Evolutionary conservation across 92 coral and sea anemone species (phyloP).

Genomic region (Meandrina meandrites): DNA sequence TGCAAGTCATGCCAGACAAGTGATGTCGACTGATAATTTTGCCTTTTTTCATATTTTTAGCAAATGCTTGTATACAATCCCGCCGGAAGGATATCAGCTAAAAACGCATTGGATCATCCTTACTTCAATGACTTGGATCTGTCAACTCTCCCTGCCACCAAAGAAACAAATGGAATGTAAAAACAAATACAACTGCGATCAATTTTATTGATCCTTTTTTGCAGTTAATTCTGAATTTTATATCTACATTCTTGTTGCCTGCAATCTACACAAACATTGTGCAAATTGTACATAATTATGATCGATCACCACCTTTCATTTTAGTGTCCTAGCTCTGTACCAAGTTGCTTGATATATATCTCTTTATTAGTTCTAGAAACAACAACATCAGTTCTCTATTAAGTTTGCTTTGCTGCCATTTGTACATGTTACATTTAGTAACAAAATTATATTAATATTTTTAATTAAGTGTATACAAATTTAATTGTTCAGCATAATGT

Average conservation of each 20-base stretch:
- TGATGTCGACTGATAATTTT: background rate
- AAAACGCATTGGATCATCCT: slow-evolving; percentile 80
- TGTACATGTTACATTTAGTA: background rate
- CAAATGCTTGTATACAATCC: slow-evolving; percentile 83
- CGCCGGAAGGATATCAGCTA: slow-evolving; percentile 86
- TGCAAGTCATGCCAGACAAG: no score
- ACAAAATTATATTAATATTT: background rate
- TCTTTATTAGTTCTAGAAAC: background rate
- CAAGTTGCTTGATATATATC: background rate
- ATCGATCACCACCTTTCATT: background rate
- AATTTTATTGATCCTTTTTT: background rate
- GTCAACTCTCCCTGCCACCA: slow-evolving; percentile 76
- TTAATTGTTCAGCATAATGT: no score
- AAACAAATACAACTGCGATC: background rate
- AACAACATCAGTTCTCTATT: background rate
- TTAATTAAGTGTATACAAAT: background rate
- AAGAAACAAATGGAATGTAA: slow-evolving; percentile 24
- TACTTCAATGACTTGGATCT: slow-evolving; percentile 87
- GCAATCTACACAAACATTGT: background rate
- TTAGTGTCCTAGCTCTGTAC: background rate
- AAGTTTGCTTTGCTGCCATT: background rate
- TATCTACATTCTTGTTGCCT: background rate
- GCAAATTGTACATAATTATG: background rate
- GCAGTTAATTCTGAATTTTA: background rate
- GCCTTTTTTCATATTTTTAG: slow-evolving; percentile 47